Base-by-base conservation (phyloP, 2,888 invertebrate genomes). In the Eupeodes luniger region DNA sequence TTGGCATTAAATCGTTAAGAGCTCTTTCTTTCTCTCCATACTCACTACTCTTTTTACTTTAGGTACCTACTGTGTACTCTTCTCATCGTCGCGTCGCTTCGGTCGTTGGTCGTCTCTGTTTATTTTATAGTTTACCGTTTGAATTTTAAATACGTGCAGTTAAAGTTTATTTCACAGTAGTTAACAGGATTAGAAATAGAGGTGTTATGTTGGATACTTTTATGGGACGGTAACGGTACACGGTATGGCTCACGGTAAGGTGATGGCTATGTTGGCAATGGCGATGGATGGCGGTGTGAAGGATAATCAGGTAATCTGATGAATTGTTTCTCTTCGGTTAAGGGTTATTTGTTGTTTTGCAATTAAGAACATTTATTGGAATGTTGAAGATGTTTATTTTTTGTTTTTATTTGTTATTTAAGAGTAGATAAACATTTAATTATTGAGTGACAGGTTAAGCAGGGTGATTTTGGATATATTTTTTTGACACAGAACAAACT, bases 1-100 rank as follows among this genome's bases (percentile, higher is more conserved):
- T 72, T 75, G 86, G 59, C 61, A 80, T 83, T 87, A 87, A 87
- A 87, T 72, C 53, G 79, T 80, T 80, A 80, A 83, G 79, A 67
- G 83, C 51, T 66, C 61, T 78, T 51, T 47, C 40, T 36, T 53
- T 36, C 36, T 14, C n/a, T n/a, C 36, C 11, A 5, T 1, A 2
- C 27, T 55, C 4, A 1, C 57, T 40, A 40, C 27, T 10, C 5
- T 10, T 3, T 57, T 2, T 27, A 27, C 6, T 0, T 5, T 44
- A 10, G 6, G 44, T 44, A 9, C 44, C 5, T 44, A 6, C 44
- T 27, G 27, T 27, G 2, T 40, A 40, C 47, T 12, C 12, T 47
- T 10, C 12, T 11, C 0, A 10, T 2, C 10, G 47, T 10, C 10
- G n/a, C 9, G 47, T 19, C 19, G 19, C 19, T 0, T 19, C 1